Evolutionary conservation across 2,113 vertebrate species (phyloP).

Genomic region (Argyrosomus japonicus): DNA sequence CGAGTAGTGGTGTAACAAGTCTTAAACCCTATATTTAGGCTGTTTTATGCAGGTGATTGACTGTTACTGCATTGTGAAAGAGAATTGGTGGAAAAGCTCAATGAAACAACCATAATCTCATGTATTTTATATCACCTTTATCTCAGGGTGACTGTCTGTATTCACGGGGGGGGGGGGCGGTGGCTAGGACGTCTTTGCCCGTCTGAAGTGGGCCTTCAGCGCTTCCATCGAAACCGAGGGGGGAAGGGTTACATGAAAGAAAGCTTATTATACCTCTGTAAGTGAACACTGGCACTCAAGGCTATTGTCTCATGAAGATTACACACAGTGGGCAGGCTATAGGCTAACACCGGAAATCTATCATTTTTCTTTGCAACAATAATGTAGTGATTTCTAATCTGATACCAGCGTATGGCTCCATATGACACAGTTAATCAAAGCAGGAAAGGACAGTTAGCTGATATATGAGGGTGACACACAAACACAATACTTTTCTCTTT

Average conservation of each 20-base stretch:
- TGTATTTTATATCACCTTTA: slow-evolving; percentile 83
- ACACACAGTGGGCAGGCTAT: slow-evolving; percentile 39
- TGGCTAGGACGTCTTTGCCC: slow-evolving; percentile 37
- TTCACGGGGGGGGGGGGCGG: slow-evolving; percentile 38
- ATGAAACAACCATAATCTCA: slow-evolving; percentile 83
- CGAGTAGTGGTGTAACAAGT: slow-evolving; percentile 84
- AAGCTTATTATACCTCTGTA: slow-evolving; percentile 54
- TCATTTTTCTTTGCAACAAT: slow-evolving; percentile 54
- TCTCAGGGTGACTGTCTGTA: slow-evolving; percentile 52
- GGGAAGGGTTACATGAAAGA: slow-evolving; percentile 59
- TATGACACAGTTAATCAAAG: slow-evolving; percentile 8
- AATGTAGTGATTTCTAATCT: slow-evolving; percentile 42
- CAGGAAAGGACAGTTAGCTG: slow-evolving; percentile 16
- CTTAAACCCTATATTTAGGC: slow-evolving; percentile 85
- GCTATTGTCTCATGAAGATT: slow-evolving; percentile 68
- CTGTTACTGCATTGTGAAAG: slow-evolving; percentile 81
- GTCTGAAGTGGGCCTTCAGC: slow-evolving; percentile 71
- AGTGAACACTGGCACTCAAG: slow-evolving; percentile 64
- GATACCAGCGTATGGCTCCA: not conserved
- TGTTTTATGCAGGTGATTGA: slow-evolving; percentile 83
- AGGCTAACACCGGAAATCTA: slow-evolving; percentile 46
- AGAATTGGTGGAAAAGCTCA: slow-evolving; percentile 76
- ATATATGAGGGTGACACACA: slow-evolving; percentile 7
- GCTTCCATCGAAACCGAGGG: slow-evolving; percentile 33
- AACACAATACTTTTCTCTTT: slow-evolving; percentile 29